phyloP scores from a whole-genome alignment of 1,140 invertebrate genomes.

The Laupala kohalensis region DNA sequence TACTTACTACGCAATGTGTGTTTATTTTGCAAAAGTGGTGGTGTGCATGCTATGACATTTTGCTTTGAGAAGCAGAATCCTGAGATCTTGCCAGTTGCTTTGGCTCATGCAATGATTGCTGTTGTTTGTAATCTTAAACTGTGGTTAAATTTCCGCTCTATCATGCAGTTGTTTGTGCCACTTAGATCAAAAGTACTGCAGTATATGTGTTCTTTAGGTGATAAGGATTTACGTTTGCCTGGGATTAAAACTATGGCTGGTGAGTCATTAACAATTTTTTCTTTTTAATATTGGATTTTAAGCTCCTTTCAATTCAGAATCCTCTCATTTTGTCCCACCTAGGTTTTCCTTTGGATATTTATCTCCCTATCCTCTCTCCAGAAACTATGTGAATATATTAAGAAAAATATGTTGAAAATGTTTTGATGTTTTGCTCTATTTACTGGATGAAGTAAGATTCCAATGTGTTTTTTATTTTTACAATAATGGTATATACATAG shows the following conservation, averaged over 20 bases:
- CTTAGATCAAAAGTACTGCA: constrained; percentile 70
- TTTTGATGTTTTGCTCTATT: too few species aligned
- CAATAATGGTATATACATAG: too few species aligned
- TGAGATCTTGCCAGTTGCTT: constrained; percentile 62
- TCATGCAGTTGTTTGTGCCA: constrained; percentile 76
- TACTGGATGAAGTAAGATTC: too few species aligned
- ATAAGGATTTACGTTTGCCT: constrained; percentile 74
- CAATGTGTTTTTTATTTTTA: too few species aligned
- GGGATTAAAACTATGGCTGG: constrained; percentile 83
- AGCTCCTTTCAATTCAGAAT: too few species aligned
- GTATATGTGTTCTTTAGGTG: constrained; percentile 85
- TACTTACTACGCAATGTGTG: constrained; percentile 79
- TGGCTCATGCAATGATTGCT: constrained; percentile 81
- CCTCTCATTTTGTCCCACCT: too few species aligned
- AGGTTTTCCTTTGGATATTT: too few species aligned
- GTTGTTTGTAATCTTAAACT: constrained; percentile 83
- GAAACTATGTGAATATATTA: too few species aligned
- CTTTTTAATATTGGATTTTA: too few species aligned
- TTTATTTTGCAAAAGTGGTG: constrained; percentile 73
- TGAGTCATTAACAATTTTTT: too few species aligned
- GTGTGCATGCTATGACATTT: constrained; percentile 68
- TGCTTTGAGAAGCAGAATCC: constrained; percentile 67
- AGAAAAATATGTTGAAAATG: too few species aligned
- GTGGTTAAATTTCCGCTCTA: constrained; percentile 85
- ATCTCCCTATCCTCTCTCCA: too few species aligned